Percentiles rank a stretch among this genome's conserved stretches.
phyloP scores from a whole-genome alignment of 2,113 vertebrate genomes.

The Pomatorhinus ruficollis region DNA sequence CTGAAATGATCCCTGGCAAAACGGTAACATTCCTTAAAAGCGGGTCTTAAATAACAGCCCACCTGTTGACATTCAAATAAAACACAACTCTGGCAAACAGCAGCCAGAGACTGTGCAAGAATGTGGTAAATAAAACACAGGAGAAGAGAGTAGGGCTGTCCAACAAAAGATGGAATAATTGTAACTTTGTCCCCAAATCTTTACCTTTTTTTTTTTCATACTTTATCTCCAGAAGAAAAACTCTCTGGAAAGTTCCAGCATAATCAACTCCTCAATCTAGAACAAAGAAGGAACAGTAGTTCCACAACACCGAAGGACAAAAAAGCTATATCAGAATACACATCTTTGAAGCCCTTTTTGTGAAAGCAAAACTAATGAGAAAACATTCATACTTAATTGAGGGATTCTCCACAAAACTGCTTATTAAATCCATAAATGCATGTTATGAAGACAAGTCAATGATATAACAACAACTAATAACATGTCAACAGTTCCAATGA shows the following conservation, averaged over 20 bases:
- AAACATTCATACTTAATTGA: background rate
- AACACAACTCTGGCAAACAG: background rate
- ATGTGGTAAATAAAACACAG: conserved; percentile 16
- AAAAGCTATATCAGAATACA: background rate
- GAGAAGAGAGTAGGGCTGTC: background rate
- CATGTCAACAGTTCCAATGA: background rate
- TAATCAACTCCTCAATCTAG: background rate
- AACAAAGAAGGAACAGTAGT: background rate
- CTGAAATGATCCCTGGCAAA: conserved; percentile 20
- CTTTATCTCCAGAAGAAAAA: background rate
- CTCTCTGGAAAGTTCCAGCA: background rate
- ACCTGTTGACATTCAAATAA: conserved; percentile 44
- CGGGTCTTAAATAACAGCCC: conserved; percentile 38
- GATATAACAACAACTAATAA: background rate
- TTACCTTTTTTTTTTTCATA: background rate
- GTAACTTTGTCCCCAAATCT: background rate
- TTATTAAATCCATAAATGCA: background rate
- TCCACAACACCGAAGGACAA: background rate
- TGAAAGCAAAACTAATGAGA: background rate
- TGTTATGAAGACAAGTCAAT: fast-evolving
- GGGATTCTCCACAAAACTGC: background rate
- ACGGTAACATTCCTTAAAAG: conserved; percentile 10
- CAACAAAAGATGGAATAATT: background rate
- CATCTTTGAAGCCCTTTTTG: background rate
- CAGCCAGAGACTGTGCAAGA: background rate